These are phyloP conservation scores for Endomychus coccineus DNA, from an alignment of 2,888 invertebrate species.

Conservation along the genomic window DNA sequence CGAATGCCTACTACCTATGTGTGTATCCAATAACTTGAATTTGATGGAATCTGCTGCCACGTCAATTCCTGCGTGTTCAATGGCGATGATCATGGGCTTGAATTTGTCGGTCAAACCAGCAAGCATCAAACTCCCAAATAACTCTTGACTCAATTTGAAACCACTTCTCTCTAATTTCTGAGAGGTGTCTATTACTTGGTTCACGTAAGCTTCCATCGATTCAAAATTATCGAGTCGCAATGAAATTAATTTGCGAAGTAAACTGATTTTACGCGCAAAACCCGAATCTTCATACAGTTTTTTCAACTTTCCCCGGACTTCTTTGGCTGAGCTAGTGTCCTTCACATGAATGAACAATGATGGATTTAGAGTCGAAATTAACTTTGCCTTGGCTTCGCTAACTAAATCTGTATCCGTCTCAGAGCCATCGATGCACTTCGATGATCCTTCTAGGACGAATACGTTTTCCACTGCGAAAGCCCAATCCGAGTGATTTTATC, in stretches of 20 bases:
- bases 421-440: slow-evolving; percentile 11
- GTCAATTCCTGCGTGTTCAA: slow-evolving; percentile 18
- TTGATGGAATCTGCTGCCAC: slow-evolving; percentile 18
- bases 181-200: slow-evolving; percentile 18
- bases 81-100: slow-evolving; percentile 21
- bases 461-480: slow-evolving; percentile 16
- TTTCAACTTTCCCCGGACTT: slow-evolving; percentile 20
- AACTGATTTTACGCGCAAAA: slow-evolving; percentile 18
- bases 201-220: slow-evolving; percentile 21
- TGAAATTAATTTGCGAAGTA: slow-evolving; percentile 21
- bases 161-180: slow-evolving; percentile 19
- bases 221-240: slow-evolving; percentile 19
- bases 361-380: slow-evolving; percentile 27
- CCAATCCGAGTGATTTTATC: slow-evolving; percentile 19
- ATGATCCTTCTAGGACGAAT: slow-evolving; percentile 14
- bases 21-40: slow-evolving; percentile 15
- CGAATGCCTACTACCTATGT: slow-evolving; percentile 10
- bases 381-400: slow-evolving; percentile 26
- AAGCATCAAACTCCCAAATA: slow-evolving; percentile 13
- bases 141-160: slow-evolving; percentile 15
- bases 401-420: slow-evolving; percentile 16
- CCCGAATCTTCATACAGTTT: slow-evolving; percentile 19
- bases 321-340: slow-evolving; percentile 16
- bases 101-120: slow-evolving; percentile 20
- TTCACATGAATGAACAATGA: slow-evolving; percentile 25